Conservation (phyloP, 2,797 vertebrate species). For the Peromyscus melanophrys region DNA sequence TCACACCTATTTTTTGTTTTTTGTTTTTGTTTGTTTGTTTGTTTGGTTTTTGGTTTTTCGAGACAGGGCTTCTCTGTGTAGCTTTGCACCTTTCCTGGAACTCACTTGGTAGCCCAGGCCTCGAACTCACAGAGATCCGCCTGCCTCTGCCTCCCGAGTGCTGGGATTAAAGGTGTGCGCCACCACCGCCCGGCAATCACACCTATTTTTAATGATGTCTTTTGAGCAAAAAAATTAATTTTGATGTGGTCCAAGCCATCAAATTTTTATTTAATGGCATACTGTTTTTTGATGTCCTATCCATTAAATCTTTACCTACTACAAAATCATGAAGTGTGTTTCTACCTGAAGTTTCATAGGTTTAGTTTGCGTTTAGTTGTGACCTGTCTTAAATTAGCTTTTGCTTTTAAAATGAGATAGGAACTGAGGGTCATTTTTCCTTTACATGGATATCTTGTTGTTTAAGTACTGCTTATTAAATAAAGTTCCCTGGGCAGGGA, state of each 20-base stretch:
- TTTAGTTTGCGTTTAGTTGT: constrained; percentile 48
- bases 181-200: too few species aligned
- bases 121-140: too few species aligned
- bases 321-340: constrained; percentile 6
- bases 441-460: neutral
- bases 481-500: neutral
- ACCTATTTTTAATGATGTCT: constrained; percentile 10
- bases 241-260: neutral
- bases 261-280: constrained; percentile 14
- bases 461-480: constrained; percentile 17
- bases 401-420: constrained; percentile 37
- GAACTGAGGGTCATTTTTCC: neutral
- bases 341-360: neutral
- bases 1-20: too few species aligned
- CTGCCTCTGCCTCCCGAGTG: too few species aligned
- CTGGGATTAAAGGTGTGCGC: too few species aligned
- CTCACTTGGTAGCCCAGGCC: too few species aligned
- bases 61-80: too few species aligned
- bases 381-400: constrained; percentile 4
- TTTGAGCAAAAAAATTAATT: constrained; percentile 52
- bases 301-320: neutral
- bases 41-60: too few species aligned
- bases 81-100: too few species aligned
- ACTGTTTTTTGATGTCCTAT: neutral
- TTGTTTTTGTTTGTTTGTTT: too few species aligned